Percentiles rank a stretch among this genome's conserved stretches.
These are phyloP conservation scores for Euleptes europaea DNA, from an alignment of 2,113 vertebrate species.

Conservation along the genomic window DNA sequence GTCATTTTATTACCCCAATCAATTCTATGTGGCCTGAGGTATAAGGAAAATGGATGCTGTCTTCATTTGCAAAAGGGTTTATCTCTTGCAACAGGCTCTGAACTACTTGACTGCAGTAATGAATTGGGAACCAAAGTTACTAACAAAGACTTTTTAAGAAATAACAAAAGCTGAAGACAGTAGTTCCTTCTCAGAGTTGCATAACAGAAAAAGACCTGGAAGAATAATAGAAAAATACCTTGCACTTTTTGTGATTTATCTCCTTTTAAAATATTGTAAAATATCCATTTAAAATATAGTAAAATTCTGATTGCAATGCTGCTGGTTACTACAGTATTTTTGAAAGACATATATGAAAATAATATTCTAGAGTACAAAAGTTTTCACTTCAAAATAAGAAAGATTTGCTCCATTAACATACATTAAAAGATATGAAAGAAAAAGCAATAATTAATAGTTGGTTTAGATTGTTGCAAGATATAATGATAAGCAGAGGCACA, in stretches of 20 bases:
- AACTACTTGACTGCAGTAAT: slow-evolving; percentile 80
- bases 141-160: slow-evolving; percentile 78
- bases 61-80: slow-evolving; percentile 84
- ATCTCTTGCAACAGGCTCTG: slow-evolving; percentile 86
- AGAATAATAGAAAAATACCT: slow-evolving; percentile 22
- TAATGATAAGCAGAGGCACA: neutral
- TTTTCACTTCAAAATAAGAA: neutral
- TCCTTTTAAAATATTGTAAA: neutral
- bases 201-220: slow-evolving; percentile 13
- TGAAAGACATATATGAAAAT: neutral
- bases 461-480: neutral
- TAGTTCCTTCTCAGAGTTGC: slow-evolving; percentile 44
- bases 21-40: slow-evolving; percentile 81
- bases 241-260: neutral
- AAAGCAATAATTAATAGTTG: neutral
- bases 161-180: slow-evolving; percentile 49
- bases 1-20: slow-evolving; percentile 93
- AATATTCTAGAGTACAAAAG: neutral
- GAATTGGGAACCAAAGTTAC: slow-evolving; percentile 79
- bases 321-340: neutral
- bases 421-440: neutral
- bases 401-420: neutral
- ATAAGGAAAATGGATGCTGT: slow-evolving; percentile 79
- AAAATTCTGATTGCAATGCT: neutral
- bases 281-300: neutral